Base-by-base conservation (phyloP, 2,888 invertebrate genomes). In the Anticlea derivata region DNA sequence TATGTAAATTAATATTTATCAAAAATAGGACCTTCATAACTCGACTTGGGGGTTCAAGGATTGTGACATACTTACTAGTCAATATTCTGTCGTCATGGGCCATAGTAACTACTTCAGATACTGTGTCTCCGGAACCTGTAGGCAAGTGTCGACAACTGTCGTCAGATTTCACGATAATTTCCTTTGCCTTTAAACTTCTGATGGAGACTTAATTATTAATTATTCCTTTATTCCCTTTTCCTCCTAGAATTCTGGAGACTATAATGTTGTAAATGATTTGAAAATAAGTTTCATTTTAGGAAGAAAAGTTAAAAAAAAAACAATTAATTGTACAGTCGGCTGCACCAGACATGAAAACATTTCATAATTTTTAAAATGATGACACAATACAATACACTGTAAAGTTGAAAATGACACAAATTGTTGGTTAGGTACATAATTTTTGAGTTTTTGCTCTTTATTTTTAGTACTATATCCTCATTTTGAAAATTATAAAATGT, bases 1-100 rank as follows among this genome's bases (percentile, higher is more conserved):
- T 73, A 75, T 70, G 65, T 66, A 68, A 67, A 74, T 73, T 70
- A 71, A 62, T 69, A 66, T 69, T 73, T 68, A 66, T 75, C 67
- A 70, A 70, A 69, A 72, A 68, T 65, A 67, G 64, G 13, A 43
- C 54, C 53, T 57, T 56, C 38, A 41, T 49, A 43, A 50, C 39
- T 52, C 46, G 34, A 39, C 59, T 37, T 46, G 31, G 37, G 50
- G 17, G 41, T n/a, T 30, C 39, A 38, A 46, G 43, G 24, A 13
- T 45, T 55, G 27, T 13, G 33, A 1, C 29, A 24, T 48, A 44
- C 43, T 43, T 31, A 50, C 49, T 43, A 40, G 1, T 30, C 7
- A 33, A 12, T 13, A 27, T 23, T 57, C 57, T 27, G 39, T 52
- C 23, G 33, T 5, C 17, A 29, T 7, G 7, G 10, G 12, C 23